These are phyloP conservation scores for Ametastegia equiseti DNA, from an alignment of 2,888 invertebrate genomes.

Conservation along the genomic window DNA sequence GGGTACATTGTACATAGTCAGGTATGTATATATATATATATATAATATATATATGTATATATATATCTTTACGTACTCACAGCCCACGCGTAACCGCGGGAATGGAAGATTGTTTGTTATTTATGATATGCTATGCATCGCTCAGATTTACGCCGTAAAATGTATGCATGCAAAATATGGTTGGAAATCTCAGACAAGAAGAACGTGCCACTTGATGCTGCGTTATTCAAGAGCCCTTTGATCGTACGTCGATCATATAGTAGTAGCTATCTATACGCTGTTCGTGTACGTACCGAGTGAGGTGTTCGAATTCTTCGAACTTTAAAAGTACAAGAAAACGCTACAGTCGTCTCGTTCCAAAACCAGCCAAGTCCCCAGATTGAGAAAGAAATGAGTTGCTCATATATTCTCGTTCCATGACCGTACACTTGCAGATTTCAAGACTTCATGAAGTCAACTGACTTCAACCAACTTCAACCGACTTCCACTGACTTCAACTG, in stretches of 20 bases:
- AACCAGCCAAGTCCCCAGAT: no score
- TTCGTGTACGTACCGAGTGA: not conserved
- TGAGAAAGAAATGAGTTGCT: no score
- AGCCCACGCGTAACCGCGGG: constrained; percentile 29
- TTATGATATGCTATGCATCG: constrained; percentile 34
- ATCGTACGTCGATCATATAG: constrained; percentile 11
- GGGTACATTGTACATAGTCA: not conserved
- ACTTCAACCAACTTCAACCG: no score
- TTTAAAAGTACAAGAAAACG: not conserved
- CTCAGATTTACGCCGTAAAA: constrained; percentile 13
- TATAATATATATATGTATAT: no score
- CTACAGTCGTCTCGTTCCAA: no score
- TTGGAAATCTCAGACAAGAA: constrained; percentile 23
- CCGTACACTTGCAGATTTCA: no score
- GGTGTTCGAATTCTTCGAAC: not conserved
- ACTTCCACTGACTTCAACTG: no score
- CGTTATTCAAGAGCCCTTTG: constrained; percentile 34
- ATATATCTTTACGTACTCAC: not conserved
- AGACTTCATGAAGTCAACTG: no score
- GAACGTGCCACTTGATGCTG: constrained; percentile 10
- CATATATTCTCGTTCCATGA: no score
- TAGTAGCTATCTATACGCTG: not conserved
- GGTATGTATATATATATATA: no score
- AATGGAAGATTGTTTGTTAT: constrained; percentile 36
- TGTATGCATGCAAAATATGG: constrained; percentile 13